A percentile compares a stretch with the other conserved stretches of the same genome.
These are phyloP conservation scores for Rhabdornis inornatus DNA, from an alignment of 2,113 vertebrate species.

Conservation along the genomic window DNA sequence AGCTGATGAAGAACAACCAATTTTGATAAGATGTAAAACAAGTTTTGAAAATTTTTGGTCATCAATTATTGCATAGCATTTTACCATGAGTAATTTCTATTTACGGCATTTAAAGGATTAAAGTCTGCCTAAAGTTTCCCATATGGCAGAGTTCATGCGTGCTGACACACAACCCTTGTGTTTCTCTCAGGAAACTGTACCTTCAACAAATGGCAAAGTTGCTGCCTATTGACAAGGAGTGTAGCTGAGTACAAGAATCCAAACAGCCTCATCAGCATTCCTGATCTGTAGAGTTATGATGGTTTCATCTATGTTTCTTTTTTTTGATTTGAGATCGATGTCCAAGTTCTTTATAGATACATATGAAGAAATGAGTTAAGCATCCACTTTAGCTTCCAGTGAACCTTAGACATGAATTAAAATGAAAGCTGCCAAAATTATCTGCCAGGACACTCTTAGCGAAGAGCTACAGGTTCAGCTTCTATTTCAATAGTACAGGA, in stretches of 20 bases:
- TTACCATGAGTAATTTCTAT: background rate
- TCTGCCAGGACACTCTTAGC: background rate
- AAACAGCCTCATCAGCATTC: background rate
- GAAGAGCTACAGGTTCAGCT: background rate
- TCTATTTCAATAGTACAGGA: background rate
- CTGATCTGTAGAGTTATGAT: background rate
- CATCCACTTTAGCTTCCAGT: background rate
- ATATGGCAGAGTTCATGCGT: rapidly evolving
- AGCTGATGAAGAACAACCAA: rapidly evolving
- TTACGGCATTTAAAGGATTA: background rate
- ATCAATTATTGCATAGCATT: background rate
- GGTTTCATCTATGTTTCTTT: background rate
- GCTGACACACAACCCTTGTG: background rate
- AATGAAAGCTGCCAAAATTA: background rate
- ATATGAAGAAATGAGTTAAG: background rate
- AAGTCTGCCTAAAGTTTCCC: background rate
- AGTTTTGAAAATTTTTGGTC: background rate
- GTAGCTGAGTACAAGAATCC: background rate
- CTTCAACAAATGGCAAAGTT: background rate
- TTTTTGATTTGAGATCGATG: background rate
- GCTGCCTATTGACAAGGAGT: background rate
- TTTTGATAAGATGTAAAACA: background rate
- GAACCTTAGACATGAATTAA: background rate
- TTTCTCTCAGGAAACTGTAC: background rate
- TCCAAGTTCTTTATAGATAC: background rate